Evolutionary conservation across 2,888 invertebrate species (phyloP), one percentile per base, ranked within the genome.

Genomic region (Tinea trinotella): DNA sequence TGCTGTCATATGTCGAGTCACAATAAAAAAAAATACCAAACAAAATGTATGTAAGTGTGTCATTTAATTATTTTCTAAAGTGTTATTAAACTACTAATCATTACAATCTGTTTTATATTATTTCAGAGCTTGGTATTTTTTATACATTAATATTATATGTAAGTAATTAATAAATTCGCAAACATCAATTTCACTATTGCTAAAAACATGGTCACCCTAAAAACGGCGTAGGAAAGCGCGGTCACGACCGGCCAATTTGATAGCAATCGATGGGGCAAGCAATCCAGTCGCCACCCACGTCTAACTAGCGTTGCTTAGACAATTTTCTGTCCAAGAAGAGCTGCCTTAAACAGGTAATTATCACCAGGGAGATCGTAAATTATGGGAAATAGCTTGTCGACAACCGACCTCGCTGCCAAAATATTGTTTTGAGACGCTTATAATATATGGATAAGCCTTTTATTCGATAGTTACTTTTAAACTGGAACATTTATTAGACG

Each of bases 211-310:
- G 50, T 10, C 22, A 50, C 22, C 50, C 50, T 50, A 49, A 18
- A n/a, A 3, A 20, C 13, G 10, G 10, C 46, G 7, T 19, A 9
- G 24, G 22, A 50, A 65, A 70, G 65, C 61, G 55, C 54, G 69
- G 80, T 84, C 84, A 84, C 84, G 84, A 82, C 65, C 66, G 52
- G 49, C 62, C 79, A 75, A 82, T 84, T 82, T 81, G 76, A 76
- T 76, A 65, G 74, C 74, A 71, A 82, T 81, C 83, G 73, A 78
- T 78, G 72, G 67, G 19, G 13, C 53, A n/a, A n/a, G 48, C 50
- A 50, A 50, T 50, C 50, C 22, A 10, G 12, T 12, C 36, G 40
- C 53, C 53, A 53, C 52, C 52, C 52, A 52, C 53, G 53, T 50
- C 24, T 24, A 40, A 36, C 53, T 36, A 46, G 54, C 46, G 19